phyloP scores from a whole-genome alignment of 2,797 vertebrate species.

The Helicolenus hilgendorfi region DNA sequence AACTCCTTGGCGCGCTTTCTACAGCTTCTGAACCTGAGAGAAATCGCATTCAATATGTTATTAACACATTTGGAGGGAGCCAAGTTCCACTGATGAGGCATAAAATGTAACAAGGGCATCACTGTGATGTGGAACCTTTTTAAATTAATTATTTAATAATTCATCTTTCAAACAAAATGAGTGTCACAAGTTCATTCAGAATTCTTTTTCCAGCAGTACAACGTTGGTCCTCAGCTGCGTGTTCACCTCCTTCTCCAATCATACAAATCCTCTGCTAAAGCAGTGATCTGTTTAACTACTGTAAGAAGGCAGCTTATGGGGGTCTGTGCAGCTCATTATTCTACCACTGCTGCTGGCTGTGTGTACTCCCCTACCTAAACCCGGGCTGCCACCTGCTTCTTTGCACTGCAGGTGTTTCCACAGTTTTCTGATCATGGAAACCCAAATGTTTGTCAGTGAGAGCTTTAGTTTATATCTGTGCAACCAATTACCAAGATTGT shows the following conservation, averaged over 20 bases:
- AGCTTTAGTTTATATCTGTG: slow-evolving; percentile 36
- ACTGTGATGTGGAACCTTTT: slow-evolving; percentile 24
- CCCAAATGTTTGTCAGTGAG: slow-evolving; percentile 16
- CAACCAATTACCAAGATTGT: slow-evolving; percentile 50
- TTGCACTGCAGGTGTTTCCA: slow-evolving; percentile 13
- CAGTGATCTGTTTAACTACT: slow-evolving; percentile 27
- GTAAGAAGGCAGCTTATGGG: slow-evolving; percentile 30
- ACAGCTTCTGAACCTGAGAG: slow-evolving; percentile 24
- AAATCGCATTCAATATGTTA: slow-evolving; percentile 14
- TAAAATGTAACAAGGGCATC: slow-evolving; percentile 11
- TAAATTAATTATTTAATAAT: slow-evolving; percentile 38
- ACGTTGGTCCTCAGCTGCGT: neutral
- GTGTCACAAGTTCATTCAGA: slow-evolving; percentile 15
- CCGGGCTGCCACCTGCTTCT: slow-evolving; percentile 37
- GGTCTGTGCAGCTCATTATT: slow-evolving; percentile 54
- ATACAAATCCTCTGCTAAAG: slow-evolving; percentile 19
- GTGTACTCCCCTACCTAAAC: slow-evolving; percentile 42
- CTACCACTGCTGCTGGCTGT: slow-evolving; percentile 40
- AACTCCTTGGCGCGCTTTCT: neutral
- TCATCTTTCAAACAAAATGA: slow-evolving; percentile 20
- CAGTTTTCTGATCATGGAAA: slow-evolving; percentile 31
- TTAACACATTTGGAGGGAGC: slow-evolving; percentile 37
- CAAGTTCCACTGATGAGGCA: slow-evolving; percentile 15
- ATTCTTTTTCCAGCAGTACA: neutral
- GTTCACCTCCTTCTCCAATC: slow-evolving; percentile 18